Percentiles rank a stretch among this genome's conserved stretches.
These are phyloP conservation scores for Platycercus adscitus DNA, from an alignment of 2,113 vertebrate genomes.

Conservation along the genomic window DNA sequence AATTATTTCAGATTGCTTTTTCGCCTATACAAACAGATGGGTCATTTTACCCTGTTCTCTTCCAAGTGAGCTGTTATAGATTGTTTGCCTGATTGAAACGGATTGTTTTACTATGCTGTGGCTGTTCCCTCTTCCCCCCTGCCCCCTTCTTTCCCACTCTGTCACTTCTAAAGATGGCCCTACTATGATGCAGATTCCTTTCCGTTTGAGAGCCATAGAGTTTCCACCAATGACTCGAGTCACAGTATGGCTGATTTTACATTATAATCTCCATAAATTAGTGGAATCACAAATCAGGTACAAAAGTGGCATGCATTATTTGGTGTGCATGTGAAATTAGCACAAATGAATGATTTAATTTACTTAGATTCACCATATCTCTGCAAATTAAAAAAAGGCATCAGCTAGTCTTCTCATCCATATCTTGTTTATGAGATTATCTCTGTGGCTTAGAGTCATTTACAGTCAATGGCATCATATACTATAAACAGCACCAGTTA, in stretches of 20 bases:
- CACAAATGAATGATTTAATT: slow-evolving; percentile 9
- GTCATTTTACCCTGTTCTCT: background rate
- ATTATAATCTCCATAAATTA: background rate
- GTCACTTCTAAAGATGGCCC: background rate
- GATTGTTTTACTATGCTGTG: background rate
- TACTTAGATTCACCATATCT: background rate
- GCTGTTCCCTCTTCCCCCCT: background rate
- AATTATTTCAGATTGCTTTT: background rate
- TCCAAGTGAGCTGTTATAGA: background rate
- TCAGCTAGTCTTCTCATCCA: slow-evolving; percentile 5
- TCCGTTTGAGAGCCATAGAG: background rate
- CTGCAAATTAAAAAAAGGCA: slow-evolving; percentile 7
- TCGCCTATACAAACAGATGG: background rate
- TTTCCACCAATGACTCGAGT: background rate
- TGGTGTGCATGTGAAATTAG: background rate
- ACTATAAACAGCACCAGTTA: background rate
- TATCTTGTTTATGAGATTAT: background rate
- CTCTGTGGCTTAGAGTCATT: background rate
- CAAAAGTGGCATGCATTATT: background rate
- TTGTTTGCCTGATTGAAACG: background rate
- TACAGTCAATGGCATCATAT: background rate
- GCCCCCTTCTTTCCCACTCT: rapidly evolving
- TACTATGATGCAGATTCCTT: background rate
- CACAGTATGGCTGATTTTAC: background rate
- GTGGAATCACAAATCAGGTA: background rate